Evolutionary conservation across 2,888 invertebrate genomes (phyloP).

Genomic region (Brachyptera putata): DNA sequence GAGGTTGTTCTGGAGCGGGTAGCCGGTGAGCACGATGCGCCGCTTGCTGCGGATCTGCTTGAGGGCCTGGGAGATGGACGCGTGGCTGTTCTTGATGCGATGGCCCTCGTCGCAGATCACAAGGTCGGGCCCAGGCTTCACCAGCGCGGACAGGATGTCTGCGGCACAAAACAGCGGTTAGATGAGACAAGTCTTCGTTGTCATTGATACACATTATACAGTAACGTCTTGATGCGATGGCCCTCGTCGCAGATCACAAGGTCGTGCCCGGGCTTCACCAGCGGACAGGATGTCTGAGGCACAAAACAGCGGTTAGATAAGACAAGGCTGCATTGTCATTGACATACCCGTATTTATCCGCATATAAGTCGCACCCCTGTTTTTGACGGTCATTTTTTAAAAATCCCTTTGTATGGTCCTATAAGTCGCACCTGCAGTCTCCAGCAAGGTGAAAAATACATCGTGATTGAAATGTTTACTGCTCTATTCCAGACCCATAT

Average conservation of each 20-base stretch:
- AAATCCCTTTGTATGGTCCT: no score
- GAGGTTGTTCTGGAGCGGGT: slow-evolving; percentile 96
- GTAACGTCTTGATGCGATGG: slow-evolving; percentile 97
- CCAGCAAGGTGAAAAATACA: no score
- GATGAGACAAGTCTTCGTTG: no score
- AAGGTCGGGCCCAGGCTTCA: slow-evolving; percentile 88
- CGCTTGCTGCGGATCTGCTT: slow-evolving; percentile 93
- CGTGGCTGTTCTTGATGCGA: slow-evolving; percentile 95
- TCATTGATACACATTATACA: no score
- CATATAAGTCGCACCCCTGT: no score
- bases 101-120: slow-evolving; percentile 97
- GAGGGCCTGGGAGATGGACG: slow-evolving; percentile 91
- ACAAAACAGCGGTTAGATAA: slow-evolving; percentile 13
- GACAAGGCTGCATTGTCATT: background rate
- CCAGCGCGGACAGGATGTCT: slow-evolving; percentile 80
- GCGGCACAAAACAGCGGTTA: slow-evolving; percentile 38
- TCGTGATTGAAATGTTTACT: no score
- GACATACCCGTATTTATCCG: background rate
- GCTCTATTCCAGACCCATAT: no score
- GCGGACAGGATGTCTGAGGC: slow-evolving; percentile 66
- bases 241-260: slow-evolving; percentile 95
- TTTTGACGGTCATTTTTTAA: no score
- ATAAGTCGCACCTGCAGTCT: no score
- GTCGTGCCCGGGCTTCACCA: slow-evolving; percentile 90
- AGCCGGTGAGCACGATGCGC: slow-evolving; percentile 93